phyloP scores from a whole-genome alignment of 53 echinoderm and acorn worm genomes.

The Antedon mediterranea region DNA sequence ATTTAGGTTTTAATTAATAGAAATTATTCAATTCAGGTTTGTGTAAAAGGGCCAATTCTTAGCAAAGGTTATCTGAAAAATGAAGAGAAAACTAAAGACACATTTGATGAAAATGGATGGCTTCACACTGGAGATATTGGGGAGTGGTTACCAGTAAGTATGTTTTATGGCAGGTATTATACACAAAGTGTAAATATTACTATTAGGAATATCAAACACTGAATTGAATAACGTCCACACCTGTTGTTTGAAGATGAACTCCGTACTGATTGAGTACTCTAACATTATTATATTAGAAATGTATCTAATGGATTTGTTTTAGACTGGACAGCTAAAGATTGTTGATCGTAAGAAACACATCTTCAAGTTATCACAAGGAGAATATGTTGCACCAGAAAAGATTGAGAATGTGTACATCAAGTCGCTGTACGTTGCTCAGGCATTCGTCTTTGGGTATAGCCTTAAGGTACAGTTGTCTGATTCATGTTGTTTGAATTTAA shows the following conservation, averaged over 20 bases:
- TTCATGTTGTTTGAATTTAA: too few species aligned
- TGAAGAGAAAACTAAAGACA: conserved; percentile 65
- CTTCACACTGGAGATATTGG: conserved; percentile 86
- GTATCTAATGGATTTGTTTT: too few species aligned
- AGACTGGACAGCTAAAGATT: conserved; percentile 72
- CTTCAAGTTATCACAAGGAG: conserved; percentile 65
- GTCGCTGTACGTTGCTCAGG: neutral
- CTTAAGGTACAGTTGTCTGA: neutral
- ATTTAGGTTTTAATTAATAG: too few species aligned
- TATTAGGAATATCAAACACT: too few species aligned
- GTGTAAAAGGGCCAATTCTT: conserved; percentile 56
- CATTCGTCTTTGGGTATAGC: conserved; percentile 4
- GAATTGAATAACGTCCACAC: too few species aligned
- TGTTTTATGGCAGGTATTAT: too few species aligned
- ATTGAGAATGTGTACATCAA: conserved; percentile 7
- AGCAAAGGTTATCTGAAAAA: conserved; percentile 79
- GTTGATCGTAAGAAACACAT: conserved; percentile 96
- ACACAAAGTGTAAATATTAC: too few species aligned
- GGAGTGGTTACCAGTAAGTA: conserved; percentile 74
- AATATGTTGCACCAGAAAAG: conserved; percentile 5
- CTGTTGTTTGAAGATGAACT: too few species aligned
- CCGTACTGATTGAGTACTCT: too few species aligned
- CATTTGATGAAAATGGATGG: conserved; percentile 80
- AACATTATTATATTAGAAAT: too few species aligned
- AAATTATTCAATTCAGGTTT: conserved; percentile 26